Percentiles rank a stretch among this genome's conserved stretches.
phyloP scores from a whole-genome alignment of 2,888 invertebrate species.

The Tinea pellionella region DNA sequence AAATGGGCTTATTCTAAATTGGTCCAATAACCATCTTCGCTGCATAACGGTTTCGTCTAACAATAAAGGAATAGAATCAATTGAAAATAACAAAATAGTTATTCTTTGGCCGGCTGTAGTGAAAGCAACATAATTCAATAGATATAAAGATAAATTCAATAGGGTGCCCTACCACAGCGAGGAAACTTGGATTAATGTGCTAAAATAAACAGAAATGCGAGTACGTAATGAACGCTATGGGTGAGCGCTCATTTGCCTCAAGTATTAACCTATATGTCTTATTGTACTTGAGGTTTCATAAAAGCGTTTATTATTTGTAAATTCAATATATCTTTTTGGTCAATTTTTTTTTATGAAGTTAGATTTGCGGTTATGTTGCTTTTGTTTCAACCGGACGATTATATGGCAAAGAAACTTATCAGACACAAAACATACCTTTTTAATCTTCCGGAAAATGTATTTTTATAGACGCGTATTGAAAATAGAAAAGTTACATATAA shows the following conservation, averaged over 20 bases:
- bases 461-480: no score
- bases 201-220: conserved; percentile 8
- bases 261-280: neutral
- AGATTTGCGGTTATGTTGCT: no score
- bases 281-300: neutral
- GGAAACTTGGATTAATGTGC: neutral
- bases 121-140: conserved; percentile 15
- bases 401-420: no score
- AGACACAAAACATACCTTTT: no score
- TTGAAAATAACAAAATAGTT: conserved; percentile 29
- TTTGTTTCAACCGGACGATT: no score
- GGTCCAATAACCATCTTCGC: neutral
- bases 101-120: conserved; percentile 8
- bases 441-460: no score
- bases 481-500: no score
- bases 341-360: no score
- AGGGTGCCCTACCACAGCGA: conserved; percentile 36
- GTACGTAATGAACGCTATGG: conserved; percentile 1
- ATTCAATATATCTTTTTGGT: no score
- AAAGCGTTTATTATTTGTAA: no score
- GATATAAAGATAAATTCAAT: conserved; percentile 41
- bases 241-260: neutral
- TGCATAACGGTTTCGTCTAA: neutral
- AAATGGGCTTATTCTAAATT: conserved; percentile 3
- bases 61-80: conserved; percentile 33